Conservation (phyloP, 2,888 invertebrate species). For the Chirona hameri region DNA sequence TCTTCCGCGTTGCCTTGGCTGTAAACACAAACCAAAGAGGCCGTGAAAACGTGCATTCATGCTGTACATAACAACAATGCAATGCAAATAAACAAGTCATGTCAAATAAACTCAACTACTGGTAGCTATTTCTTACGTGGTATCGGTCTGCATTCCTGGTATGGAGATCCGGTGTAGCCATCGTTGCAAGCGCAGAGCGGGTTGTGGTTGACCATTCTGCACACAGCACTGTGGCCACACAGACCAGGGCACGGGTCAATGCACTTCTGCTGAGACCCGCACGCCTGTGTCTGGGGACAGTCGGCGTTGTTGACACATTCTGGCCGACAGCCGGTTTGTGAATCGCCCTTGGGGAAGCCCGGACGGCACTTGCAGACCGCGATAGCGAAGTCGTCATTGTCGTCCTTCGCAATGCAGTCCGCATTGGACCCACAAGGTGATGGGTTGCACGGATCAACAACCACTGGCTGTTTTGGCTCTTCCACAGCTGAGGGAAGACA, state of each 20-base stretch:
- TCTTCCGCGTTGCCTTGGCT: constrained; percentile 47
- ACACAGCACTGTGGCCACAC: no score
- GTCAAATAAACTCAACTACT: no score
- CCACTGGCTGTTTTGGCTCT: not conserved
- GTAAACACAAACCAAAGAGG: not conserved
- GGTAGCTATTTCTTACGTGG: constrained; percentile 3
- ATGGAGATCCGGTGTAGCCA: constrained; percentile 83
- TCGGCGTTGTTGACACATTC: no score
- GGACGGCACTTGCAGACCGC: constrained; percentile 71
- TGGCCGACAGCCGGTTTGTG: no score
- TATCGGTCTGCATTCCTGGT: not conserved
- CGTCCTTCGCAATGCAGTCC: constrained; percentile 55
- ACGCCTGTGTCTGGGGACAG: no score
- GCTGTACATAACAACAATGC: no score
- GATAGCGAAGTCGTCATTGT: not conserved
- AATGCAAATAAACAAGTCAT: no score
- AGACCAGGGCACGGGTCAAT: no score
- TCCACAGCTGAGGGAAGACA: constrained; percentile 48
- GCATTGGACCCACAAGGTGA: constrained; percentile 80
- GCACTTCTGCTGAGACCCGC: no score
- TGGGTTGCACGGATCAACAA: constrained; percentile 64
- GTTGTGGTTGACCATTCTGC: no score
- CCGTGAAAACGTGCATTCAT: not conserved
- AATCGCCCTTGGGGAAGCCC: no score
- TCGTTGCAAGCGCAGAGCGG: constrained; percentile 85